phyloP scores from a whole-genome alignment of 2,113 vertebrate genomes.

The Cervus canadensis region DNA sequence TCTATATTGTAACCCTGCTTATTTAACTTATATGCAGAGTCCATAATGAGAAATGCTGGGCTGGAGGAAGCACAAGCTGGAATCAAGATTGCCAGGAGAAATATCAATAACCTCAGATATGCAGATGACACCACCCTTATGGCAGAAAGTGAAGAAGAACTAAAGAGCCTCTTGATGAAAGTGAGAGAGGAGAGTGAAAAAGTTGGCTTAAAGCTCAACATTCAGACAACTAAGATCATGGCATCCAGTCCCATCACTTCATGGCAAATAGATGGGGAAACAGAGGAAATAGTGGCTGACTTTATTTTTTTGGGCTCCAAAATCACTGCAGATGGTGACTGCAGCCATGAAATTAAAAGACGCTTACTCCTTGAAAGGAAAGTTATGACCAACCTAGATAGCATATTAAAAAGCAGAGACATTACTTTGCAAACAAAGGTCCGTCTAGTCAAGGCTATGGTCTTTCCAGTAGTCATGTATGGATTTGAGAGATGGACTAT shows the following conservation, averaged over 20 bases:
- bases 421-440: not conserved
- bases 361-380: not conserved
- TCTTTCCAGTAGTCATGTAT: not conserved
- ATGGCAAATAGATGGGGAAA: not conserved
- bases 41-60: not conserved
- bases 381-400: not conserved
- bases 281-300: not conserved
- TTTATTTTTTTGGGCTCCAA: accelerated
- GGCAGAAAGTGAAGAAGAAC: not conserved
- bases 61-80: not conserved
- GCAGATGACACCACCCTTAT: not conserved
- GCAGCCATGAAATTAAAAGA: not conserved
- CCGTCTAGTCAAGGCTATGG: accelerated
- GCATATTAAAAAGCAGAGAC: not conserved
- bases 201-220: not conserved
- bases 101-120: not conserved
- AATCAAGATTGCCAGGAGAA: not conserved
- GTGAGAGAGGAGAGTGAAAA: not conserved
- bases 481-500: not conserved
- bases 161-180: not conserved
- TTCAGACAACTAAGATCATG: not conserved
- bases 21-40: not conserved
- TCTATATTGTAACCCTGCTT: not conserved
- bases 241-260: not conserved
- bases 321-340: not conserved